A percentile compares a stretch with the other conserved stretches of the same genome.
Conservation (phyloP, 2,888 invertebrate species). For the Aspidiotus destructor region DNA sequence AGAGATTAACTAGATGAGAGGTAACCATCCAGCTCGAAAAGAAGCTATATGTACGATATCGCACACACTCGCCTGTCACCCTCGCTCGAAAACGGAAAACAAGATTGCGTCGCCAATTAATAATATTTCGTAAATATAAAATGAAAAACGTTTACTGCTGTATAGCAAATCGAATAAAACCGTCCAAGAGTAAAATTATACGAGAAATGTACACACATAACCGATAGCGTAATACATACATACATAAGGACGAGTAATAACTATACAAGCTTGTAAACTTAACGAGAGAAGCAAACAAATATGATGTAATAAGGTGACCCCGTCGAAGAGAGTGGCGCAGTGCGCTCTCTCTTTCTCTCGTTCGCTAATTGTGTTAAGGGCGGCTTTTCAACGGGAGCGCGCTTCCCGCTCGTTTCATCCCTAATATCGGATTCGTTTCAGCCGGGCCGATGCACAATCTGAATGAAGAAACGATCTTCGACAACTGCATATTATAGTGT, state of each 20-base stretch:
- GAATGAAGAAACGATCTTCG: slow-evolving; percentile 31
- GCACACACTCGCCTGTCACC: too few relatives aligned
- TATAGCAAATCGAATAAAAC: slow-evolving; percentile 31
- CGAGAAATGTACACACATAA: slow-evolving; percentile 31
- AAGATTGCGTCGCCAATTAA: slow-evolving; percentile 2
- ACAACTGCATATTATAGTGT: slow-evolving; percentile 20
- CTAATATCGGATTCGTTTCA: slow-evolving; percentile 33
- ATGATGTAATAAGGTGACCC: slow-evolving; percentile 26
- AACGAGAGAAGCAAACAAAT: slow-evolving; percentile 29
- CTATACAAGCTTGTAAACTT: slow-evolving; percentile 28
- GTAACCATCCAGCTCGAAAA: too few relatives aligned
- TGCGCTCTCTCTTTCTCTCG: background rate
- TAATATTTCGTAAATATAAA: background rate
- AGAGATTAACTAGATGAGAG: too few relatives aligned
- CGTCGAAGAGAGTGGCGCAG: slow-evolving; percentile 12
- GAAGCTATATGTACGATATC: too few relatives aligned
- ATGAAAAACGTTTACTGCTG: slow-evolving; percentile 24
- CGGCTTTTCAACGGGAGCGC: slow-evolving; percentile 26
- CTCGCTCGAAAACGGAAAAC: too few relatives aligned
- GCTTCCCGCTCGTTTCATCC: slow-evolving; percentile 30
- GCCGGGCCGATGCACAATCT: slow-evolving; percentile 32
- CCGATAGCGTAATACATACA: slow-evolving; percentile 3
- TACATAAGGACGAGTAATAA: slow-evolving; percentile 16
- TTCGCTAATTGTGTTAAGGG: slow-evolving; percentile 32
- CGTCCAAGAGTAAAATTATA: slow-evolving; percentile 32